Conservation (phyloP, 2,888 invertebrate genomes). For the Drosophila ezoana region DNA sequence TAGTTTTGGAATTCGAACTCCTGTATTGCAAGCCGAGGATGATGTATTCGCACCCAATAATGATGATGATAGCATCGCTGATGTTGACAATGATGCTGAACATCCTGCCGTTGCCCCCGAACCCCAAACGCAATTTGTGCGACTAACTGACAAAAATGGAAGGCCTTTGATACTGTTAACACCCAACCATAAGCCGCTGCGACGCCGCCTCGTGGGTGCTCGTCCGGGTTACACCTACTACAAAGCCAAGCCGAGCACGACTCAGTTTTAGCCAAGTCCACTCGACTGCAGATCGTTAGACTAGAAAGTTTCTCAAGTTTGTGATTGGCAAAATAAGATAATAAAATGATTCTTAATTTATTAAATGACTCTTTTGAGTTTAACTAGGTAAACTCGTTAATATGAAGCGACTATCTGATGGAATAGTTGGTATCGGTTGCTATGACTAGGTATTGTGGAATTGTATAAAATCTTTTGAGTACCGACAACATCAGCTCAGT, state of each 20-base stretch:
- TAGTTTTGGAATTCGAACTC: constrained; percentile 9
- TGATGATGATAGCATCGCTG: constrained; percentile 3
- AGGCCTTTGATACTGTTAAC: constrained; percentile 30
- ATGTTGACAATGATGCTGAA: background rate
- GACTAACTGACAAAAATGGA: constrained; percentile 37
- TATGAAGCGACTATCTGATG: background rate
- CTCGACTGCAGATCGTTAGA: constrained; percentile 7
- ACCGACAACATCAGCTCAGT: background rate
- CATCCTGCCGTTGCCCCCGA: background rate
- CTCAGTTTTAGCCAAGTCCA: background rate
- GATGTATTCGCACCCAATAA: background rate
- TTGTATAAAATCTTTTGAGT: constrained; percentile 4
- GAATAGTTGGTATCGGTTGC: background rate
- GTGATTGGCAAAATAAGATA: constrained; percentile 17
- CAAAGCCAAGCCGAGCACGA: constrained; percentile 3
- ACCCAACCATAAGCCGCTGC: constrained; percentile 8
- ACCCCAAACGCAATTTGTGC: constrained; percentile 32
- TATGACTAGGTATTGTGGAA: background rate
- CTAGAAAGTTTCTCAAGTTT: constrained; percentile 19
- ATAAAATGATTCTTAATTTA: constrained; percentile 3
- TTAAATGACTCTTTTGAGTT: background rate
- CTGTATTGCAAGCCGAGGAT: background rate
- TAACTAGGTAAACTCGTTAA: background rate
- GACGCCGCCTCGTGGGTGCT: constrained; percentile 16
- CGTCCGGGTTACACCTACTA: constrained; percentile 20